These are phyloP conservation scores for Hippocampus barbouri DNA, from an alignment of 2,113 vertebrate species.

Conservation along the genomic window DNA sequence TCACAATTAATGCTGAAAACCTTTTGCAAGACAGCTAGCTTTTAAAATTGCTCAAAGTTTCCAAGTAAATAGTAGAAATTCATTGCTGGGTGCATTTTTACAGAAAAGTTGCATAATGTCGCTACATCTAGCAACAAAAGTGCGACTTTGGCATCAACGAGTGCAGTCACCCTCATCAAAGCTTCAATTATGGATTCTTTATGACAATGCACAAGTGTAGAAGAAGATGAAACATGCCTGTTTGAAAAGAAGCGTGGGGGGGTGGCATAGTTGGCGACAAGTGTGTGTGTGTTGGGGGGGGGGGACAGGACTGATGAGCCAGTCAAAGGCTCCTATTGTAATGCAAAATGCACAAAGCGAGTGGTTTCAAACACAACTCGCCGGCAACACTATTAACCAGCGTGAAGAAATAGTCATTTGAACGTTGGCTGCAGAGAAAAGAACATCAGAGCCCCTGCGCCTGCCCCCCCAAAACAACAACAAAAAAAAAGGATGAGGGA, in stretches of 20 bases:
- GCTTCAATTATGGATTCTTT: slow-evolving; percentile 61
- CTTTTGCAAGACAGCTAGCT: neutral
- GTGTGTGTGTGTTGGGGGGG: neutral
- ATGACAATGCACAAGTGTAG: slow-evolving; percentile 54
- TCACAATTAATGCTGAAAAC: no score
- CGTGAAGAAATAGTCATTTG: slow-evolving; percentile 64
- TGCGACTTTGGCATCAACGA: neutral
- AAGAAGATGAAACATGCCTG: slow-evolving; percentile 60
- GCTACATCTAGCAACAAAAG: neutral
- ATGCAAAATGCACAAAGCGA: slow-evolving; percentile 63
- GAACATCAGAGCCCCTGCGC: slow-evolving; percentile 29
- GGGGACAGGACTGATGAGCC: slow-evolving; percentile 36
- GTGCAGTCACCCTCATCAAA: slow-evolving; percentile 30
- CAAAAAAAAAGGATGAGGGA: slow-evolving; percentile 9
- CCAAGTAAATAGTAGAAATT: neutral
- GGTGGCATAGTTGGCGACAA: slow-evolving; percentile 35
- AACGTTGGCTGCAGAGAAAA: slow-evolving; percentile 66
- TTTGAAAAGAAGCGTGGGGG: slow-evolving; percentile 37
- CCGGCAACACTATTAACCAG: slow-evolving; percentile 62
- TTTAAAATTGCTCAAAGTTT: neutral
- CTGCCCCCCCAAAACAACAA: neutral
- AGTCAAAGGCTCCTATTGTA: slow-evolving; percentile 64
- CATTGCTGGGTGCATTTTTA: neutral
- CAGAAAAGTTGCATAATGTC: neutral
- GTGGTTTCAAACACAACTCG: slow-evolving; percentile 61